phyloP scores from a whole-genome alignment of 2,797 vertebrate species.

The Gadopsis bispinosus region DNA sequence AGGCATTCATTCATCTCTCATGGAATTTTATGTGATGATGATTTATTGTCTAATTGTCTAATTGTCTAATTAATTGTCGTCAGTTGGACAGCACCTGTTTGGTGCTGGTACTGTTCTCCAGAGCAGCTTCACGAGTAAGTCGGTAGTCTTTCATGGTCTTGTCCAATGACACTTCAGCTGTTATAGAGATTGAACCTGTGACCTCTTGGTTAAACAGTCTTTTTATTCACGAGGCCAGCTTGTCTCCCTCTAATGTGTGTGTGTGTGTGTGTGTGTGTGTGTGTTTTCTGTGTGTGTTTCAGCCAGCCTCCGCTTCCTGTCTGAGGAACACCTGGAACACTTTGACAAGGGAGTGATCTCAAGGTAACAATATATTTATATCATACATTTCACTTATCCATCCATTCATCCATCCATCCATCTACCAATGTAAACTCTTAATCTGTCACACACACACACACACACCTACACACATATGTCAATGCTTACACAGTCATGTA shows the following conservation, averaged over 20 bases:
- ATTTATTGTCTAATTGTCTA: constrained; percentile 41
- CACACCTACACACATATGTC: background rate
- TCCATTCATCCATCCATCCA: too few relatives aligned
- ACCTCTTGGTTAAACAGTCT: constrained; percentile 65
- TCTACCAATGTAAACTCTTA: background rate
- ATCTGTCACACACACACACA: background rate
- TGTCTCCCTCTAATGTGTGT: constrained; percentile 44
- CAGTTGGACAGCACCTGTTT: constrained; percentile 27
- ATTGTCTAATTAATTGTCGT: too few relatives aligned
- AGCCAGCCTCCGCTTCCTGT: constrained; percentile 31
- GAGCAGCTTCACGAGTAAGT: constrained; percentile 30
- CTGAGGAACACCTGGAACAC: constrained; percentile 35
- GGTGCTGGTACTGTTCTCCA: background rate
- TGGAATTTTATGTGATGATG: constrained; percentile 43
- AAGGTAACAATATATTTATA: constrained; percentile 61
- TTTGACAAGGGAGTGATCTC: constrained; percentile 9
- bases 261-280: constrained; percentile 46
- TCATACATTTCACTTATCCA: background rate
- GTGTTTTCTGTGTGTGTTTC: constrained; percentile 60
- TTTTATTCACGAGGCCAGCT: constrained; percentile 42
- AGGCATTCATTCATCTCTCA: constrained; percentile 11
- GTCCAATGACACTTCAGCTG: constrained; percentile 58
- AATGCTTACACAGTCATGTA: background rate
- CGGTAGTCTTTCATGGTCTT: constrained; percentile 34
- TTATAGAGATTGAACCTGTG: constrained; percentile 60